Evolutionary conservation across 2,113 vertebrate species (phyloP).

Genomic region (Phoxinus phoxinus): DNA sequence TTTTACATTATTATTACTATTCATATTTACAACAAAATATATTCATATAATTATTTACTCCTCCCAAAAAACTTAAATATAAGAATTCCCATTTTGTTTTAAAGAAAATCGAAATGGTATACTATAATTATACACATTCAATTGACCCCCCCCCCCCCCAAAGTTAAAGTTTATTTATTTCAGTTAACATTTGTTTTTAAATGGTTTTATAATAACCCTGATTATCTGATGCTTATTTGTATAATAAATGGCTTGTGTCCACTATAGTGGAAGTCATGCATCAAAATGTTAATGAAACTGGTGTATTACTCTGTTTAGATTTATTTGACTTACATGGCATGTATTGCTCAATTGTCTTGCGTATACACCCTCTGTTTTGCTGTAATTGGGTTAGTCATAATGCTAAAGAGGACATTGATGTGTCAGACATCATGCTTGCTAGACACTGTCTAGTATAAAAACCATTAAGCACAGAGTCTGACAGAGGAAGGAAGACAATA

Average conservation of each 20-base stretch:
- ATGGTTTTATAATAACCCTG: background rate
- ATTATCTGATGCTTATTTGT: background rate
- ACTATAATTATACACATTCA: too few relatives aligned
- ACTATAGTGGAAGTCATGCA: background rate
- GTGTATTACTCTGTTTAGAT: background rate
- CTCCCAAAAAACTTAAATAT: too few relatives aligned
- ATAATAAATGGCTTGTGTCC: background rate
- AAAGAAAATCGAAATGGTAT: too few relatives aligned
- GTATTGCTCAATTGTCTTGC: background rate
- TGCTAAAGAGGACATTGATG: background rate
- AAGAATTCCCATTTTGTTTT: too few relatives aligned
- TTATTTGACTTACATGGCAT: background rate
- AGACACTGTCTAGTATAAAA: background rate
- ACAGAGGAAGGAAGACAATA: background rate
- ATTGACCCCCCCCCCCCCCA: too few relatives aligned
- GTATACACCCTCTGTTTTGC: background rate
- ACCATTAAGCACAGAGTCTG: background rate
- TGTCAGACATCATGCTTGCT: background rate
- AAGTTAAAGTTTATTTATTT: too few relatives aligned
- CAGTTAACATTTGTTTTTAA: background rate
- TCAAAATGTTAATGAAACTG: background rate
- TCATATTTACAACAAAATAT: too few relatives aligned
- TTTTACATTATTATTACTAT: too few relatives aligned
- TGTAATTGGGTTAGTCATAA: background rate
- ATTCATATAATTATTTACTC: too few relatives aligned